phyloP scores from a whole-genome alignment of 2,888 invertebrate genomes.

The Trichogramma dendrolimi region DNA sequence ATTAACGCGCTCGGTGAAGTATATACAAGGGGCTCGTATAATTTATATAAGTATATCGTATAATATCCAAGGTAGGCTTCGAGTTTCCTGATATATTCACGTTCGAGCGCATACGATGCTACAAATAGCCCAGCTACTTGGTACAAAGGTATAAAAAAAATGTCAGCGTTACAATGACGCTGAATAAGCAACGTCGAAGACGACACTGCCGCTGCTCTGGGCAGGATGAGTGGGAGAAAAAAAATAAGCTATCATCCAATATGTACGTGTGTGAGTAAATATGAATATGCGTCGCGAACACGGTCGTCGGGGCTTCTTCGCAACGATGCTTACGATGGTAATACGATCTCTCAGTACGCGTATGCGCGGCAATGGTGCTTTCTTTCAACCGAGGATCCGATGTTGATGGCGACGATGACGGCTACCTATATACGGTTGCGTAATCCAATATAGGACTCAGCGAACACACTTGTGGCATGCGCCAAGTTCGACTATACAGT shows the following conservation, averaged over 20 bases:
- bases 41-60: too few species aligned
- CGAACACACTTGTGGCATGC: conserved; percentile 50
- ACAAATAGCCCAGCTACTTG: too few species aligned
- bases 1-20: conserved; percentile 27
- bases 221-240: too few species aligned
- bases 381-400: conserved; percentile 17
- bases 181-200: too few species aligned
- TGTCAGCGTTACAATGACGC: too few species aligned
- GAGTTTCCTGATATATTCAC: neutral
- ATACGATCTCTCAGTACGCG: conserved; percentile 5
- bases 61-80: neutral
- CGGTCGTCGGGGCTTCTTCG: conserved; percentile 31
- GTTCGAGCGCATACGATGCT: too few species aligned
- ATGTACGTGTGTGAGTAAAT: neutral
- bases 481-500: conserved; percentile 30
- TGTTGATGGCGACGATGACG: neutral
- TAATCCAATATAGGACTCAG: conserved; percentile 45
- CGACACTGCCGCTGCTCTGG: too few species aligned
- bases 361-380: conserved; percentile 6
- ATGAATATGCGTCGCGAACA: neutral
- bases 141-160: too few species aligned
- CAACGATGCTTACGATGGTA: neutral
- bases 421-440: conserved; percentile 17
- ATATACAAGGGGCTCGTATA: conserved; percentile 10
- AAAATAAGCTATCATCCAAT: neutral